phyloP scores from a whole-genome alignment of 64 coral and sea anemone species.

The Stichodactyla helianthus region DNA sequence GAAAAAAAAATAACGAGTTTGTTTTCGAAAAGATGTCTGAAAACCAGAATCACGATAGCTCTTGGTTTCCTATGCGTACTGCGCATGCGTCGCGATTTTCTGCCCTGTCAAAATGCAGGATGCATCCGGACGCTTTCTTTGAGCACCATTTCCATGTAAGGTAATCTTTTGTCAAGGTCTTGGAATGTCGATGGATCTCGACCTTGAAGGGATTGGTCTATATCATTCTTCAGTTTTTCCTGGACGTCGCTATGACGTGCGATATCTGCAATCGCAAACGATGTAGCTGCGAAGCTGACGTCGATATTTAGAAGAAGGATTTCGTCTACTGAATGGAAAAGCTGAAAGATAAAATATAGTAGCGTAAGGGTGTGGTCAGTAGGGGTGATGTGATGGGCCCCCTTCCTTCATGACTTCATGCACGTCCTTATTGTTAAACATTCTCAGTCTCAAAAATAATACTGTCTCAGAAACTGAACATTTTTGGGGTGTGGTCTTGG shows the following conservation, averaged over 20 bases:
- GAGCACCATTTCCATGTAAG: slow-evolving; percentile 87
- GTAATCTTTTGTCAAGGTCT: slow-evolving; percentile 65
- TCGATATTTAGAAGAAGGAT: slow-evolving; percentile 86
- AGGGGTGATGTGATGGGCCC: too few relatives aligned
- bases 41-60: too few relatives aligned
- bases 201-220: slow-evolving; percentile 62
- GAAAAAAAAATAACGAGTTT: too few relatives aligned
- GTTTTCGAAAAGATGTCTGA: too few relatives aligned
- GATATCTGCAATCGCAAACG: slow-evolving; percentile 70
- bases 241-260: slow-evolving; percentile 50
- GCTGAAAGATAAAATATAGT: slow-evolving; percentile 21
- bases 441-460: too few relatives aligned
- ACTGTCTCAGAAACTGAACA: too few relatives aligned
- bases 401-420: too few relatives aligned
- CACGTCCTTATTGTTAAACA: too few relatives aligned
- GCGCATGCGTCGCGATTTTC: too few relatives aligned
- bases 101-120: too few relatives aligned
- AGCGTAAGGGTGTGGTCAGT: background rate
- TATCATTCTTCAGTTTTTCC: slow-evolving; percentile 52
- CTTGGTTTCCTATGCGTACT: too few relatives aligned
- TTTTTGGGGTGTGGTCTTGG: too few relatives aligned
- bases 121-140: slow-evolving; percentile 93
- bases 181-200: slow-evolving; percentile 35
- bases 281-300: slow-evolving; percentile 81
- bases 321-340: slow-evolving; percentile 82